Conservation (phyloP, 2,888 invertebrate species). For the Erannis defoliaria region DNA sequence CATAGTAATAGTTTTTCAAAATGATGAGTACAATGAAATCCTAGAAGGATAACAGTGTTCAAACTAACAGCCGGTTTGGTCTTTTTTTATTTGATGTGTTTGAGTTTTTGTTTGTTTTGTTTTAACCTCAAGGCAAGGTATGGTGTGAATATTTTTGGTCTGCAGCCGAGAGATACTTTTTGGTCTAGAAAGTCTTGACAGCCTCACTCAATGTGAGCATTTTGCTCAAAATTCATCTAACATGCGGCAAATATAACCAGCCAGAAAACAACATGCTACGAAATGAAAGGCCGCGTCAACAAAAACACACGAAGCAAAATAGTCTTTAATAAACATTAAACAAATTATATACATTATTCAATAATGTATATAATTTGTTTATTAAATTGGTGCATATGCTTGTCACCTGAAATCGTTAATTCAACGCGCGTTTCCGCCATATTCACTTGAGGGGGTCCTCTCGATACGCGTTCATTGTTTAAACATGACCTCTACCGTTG, state of each 20-base stretch:
- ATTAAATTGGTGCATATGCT: background rate
- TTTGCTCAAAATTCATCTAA: no score
- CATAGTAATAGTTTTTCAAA: no score
- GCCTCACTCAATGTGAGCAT: no score
- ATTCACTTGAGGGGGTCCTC: conserved; percentile 11
- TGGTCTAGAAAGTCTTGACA: no score
- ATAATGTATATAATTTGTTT: background rate
- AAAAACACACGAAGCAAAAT: background rate
- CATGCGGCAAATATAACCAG: background rate
- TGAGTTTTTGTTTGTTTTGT: no score
- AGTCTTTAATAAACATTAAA: background rate
- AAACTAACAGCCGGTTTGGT: no score
- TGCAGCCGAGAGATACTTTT: no score
- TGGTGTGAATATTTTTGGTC: no score
- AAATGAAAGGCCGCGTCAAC: background rate
- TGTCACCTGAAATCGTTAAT: background rate
- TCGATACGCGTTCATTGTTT: conserved; percentile 43
- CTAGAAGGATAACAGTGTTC: no score
- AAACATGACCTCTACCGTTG: conserved; percentile 48
- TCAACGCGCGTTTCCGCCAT: conserved; percentile 4
- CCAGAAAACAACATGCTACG: background rate
- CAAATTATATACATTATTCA: background rate
- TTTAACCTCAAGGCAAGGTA: no score
- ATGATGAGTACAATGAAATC: no score
- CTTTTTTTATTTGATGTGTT: no score